These are phyloP conservation scores for Falco columbarius DNA, from an alignment of 2,797 vertebrate genomes.

Conservation along the genomic window DNA sequence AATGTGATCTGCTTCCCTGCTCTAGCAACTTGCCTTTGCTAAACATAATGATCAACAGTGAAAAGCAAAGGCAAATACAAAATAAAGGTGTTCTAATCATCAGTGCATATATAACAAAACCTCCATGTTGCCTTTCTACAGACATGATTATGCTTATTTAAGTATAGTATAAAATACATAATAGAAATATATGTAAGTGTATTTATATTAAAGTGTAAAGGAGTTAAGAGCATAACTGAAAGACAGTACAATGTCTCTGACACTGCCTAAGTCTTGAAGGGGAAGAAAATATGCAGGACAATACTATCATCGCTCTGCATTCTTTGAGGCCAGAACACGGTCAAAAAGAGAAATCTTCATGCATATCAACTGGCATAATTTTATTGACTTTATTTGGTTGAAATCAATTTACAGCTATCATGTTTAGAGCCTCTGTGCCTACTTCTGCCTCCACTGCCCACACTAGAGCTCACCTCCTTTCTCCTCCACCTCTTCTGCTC, in stretches of 20 bases:
- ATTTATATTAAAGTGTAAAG: neutral
- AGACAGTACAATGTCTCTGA: neutral
- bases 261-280: neutral
- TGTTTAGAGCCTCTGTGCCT: neutral
- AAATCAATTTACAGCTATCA: neutral
- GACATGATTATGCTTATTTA: neutral
- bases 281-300: neutral
- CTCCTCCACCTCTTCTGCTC: neutral
- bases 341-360: neutral
- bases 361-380: neutral
- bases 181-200: neutral
- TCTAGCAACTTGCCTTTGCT: neutral
- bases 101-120: neutral
- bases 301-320: neutral
- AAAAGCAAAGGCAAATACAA: neutral
- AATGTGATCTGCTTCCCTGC: neutral
- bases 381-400: neutral
- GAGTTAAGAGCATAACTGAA: neutral
- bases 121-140: neutral
- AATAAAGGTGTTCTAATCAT: neutral
- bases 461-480: neutral
- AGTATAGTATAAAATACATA: neutral
- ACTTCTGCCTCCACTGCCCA: rapidly evolving
- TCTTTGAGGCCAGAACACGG: neutral
- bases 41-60: neutral